These are phyloP conservation scores for Alviniconcha strummeri DNA, from an alignment of 2,888 invertebrate genomes.

Conservation along the genomic window DNA sequence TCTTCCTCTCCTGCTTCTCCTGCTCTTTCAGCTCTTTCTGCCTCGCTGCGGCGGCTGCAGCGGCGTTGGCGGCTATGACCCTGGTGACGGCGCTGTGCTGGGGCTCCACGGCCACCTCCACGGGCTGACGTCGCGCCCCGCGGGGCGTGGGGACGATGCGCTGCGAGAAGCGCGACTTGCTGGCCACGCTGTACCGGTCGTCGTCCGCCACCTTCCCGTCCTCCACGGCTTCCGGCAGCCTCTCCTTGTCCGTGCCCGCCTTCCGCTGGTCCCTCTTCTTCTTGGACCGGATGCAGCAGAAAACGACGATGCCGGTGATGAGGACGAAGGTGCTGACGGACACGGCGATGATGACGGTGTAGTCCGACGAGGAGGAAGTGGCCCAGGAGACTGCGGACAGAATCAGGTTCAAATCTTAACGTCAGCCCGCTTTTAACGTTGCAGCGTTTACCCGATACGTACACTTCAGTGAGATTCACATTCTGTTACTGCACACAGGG, in stretches of 20 bases:
- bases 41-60: background rate
- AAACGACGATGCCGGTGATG: constrained; percentile 3
- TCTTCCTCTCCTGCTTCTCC: constrained; percentile 8
- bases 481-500: too few relatives aligned
- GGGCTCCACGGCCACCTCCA: background rate
- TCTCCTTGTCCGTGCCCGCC: background rate
- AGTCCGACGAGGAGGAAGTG: background rate
- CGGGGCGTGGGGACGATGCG: background rate
- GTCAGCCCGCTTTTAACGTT: too few relatives aligned
- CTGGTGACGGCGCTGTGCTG: background rate
- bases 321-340: constrained; percentile 8
- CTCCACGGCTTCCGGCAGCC: background rate
- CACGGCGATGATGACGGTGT: constrained; percentile 22
- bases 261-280: background rate
- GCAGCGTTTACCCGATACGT: too few relatives aligned
- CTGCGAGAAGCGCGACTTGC: constrained; percentile 11
- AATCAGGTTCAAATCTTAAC: too few relatives aligned
- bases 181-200: constrained; percentile 9
- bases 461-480: too few relatives aligned
- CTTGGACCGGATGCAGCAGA: constrained; percentile 13
- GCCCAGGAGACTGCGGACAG: background rate
- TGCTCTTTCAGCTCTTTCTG: background rate
- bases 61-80: background rate
- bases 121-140: constrained; percentile 15
- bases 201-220: background rate